Percentiles rank a stretch among this genome's conserved stretches.
These are phyloP conservation scores for Leuciscus idus DNA, from an alignment of 2,113 vertebrate species.

Conservation along the genomic window DNA sequence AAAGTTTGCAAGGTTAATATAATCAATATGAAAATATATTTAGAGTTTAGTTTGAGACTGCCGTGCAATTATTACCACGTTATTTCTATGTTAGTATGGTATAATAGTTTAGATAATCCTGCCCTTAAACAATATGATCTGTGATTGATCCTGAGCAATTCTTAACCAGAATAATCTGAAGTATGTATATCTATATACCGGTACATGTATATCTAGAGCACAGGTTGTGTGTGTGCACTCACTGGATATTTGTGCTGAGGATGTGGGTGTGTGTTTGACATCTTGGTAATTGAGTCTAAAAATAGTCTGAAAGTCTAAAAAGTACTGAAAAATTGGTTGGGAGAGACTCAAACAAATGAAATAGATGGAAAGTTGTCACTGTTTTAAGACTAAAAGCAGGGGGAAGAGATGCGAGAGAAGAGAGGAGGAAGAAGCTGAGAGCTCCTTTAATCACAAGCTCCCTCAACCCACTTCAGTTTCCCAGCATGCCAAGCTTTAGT, in stretches of 20 bases:
- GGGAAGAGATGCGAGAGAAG: neutral
- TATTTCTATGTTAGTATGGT: neutral
- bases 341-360: constrained; percentile 41
- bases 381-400: constrained; percentile 10
- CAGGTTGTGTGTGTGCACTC: neutral
- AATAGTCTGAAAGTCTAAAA: neutral
- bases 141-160: neutral
- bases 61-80: neutral
- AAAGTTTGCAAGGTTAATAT: neutral
- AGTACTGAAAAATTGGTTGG: neutral
- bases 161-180: neutral
- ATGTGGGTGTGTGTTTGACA: constrained; percentile 54
- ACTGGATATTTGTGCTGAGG: neutral
- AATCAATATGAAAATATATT: neutral
- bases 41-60: neutral
- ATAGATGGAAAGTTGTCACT: constrained; percentile 11
- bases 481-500: constrained; percentile 17
- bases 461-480: constrained; percentile 26
- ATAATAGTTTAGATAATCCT: neutral
- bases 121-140: neutral
- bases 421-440: neutral
- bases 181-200: neutral
- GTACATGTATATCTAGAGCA: neutral
- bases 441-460: constrained; percentile 36
- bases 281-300: neutral